Base-by-base conservation (phyloP, 2,113 vertebrate genomes). In the Rafetus swinhoei region DNA sequence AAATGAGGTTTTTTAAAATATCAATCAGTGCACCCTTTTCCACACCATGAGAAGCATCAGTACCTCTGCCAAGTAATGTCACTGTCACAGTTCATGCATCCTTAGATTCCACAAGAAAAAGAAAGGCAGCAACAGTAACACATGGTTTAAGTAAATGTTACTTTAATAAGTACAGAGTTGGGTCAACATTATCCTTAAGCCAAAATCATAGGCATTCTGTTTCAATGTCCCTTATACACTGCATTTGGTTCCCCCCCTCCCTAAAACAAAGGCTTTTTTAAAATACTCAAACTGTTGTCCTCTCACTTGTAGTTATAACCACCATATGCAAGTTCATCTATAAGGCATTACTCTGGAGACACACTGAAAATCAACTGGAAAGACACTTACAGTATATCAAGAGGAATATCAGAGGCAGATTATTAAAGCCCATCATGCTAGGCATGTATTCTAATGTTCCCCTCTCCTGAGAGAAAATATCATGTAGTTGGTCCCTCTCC, bases 1-100 rank as follows among this genome's bases (percentile, higher is more conserved):
- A 95, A 15, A 12, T 89, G 55, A 57, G 90, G 29, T 21, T 52
- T 89, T 83, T 72, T 89, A 95, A 95, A 45, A 65, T 59, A 92
- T 56, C 84, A 92, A n/a, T 79, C 14, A 2, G n/a, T 2, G 32
- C 94, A 77, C 2, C 6, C 27, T 88, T 96, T 95, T 95, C 88
- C 52, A 74, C 22, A 35, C 89, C 16, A 77, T 39, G 22, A 77
- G 74, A 8, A 88, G 53, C 87, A 45, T 59, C 45, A 76, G 87
- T 65, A 89, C 45, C 45, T 52, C 88, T 93, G 50, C 77, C 80
- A 93, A 52, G 22, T 59, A 50, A 32, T 90, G 29, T 72, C 69
- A 83, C 74, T 55, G 90, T 9, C 21, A 59, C 0, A 1, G 55
- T 27, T 93, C 84, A 92, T 22, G 76, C 94, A 94, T 90, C 62